A percentile compares a stretch with the other conserved stretches of the same genome.
phyloP scores from a whole-genome alignment of 2,888 invertebrate species.

The Zhuqinia jingwanae region DNA sequence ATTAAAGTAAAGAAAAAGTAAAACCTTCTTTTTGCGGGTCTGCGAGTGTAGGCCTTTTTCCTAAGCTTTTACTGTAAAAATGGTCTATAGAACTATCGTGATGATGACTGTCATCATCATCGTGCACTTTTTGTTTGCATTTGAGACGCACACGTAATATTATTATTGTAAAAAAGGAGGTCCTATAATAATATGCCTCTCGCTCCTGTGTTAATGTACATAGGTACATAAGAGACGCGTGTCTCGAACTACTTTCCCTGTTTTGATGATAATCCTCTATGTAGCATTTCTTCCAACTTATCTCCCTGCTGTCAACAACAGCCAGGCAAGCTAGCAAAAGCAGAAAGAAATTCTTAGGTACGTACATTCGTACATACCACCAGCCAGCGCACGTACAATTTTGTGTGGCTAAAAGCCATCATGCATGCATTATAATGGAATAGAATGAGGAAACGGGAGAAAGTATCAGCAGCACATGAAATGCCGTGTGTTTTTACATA shows the following conservation, averaged over 20 bases:
- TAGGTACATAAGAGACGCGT: conserved; percentile 36
- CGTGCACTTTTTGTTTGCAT: too few relatives aligned
- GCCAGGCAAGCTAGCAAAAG: background rate
- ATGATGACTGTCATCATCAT: too few relatives aligned
- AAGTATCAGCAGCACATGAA: background rate
- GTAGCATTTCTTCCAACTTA: conserved; percentile 62
- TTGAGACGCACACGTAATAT: background rate
- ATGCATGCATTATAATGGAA: conserved; percentile 16
- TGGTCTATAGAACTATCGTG: conserved; percentile 16
- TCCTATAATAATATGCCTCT: too few relatives aligned
- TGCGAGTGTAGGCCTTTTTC: background rate
- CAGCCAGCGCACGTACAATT: too few relatives aligned
- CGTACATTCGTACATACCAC: background rate
- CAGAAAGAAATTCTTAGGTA: conserved; percentile 29
- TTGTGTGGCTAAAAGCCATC: background rate
- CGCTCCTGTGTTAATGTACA: background rate
- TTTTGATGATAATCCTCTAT: conserved; percentile 37
- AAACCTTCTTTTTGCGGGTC: background rate
- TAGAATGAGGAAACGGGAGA: background rate
- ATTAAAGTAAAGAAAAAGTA: background rate
- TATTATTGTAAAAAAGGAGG: background rate
- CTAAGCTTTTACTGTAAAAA: background rate
- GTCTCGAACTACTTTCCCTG: conserved; percentile 44
- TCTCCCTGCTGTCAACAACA: conserved; percentile 60
- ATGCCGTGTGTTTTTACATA: too few relatives aligned